These are phyloP conservation scores for Pandemis heparana DNA, from an alignment of 2,888 invertebrate species.

Conservation along the genomic window DNA sequence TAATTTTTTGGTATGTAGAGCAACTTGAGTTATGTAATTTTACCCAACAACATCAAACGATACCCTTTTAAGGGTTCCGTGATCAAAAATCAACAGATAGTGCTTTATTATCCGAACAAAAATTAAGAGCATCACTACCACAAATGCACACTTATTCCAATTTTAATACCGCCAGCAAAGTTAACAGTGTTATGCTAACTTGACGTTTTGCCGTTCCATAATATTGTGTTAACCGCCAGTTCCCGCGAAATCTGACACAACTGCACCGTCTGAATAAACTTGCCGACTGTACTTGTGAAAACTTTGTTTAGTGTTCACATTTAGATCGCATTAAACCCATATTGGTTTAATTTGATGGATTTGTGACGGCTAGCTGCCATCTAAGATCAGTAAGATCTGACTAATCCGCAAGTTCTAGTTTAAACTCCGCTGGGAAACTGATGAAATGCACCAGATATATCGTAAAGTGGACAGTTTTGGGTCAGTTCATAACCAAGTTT, in stretches of 20 bases:
- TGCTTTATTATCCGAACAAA: not conserved
- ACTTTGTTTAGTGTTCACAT: slow-evolving; percentile 58
- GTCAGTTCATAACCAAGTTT: too few relatives aligned
- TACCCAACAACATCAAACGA: too few relatives aligned
- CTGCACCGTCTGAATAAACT: slow-evolving; percentile 73
- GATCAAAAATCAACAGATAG: too few relatives aligned
- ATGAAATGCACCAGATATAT: too few relatives aligned
- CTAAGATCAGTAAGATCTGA: not conserved
- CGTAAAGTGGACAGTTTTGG: too few relatives aligned
- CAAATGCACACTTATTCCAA: slow-evolving; percentile 48
- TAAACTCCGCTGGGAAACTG: too few relatives aligned
- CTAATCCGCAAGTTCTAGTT: too few relatives aligned
- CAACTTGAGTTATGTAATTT: not conserved
- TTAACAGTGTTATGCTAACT: slow-evolving; percentile 74
- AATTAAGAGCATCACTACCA: not conserved
- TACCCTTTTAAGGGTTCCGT: too few relatives aligned
- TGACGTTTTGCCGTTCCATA: slow-evolving; percentile 72
- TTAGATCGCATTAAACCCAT: slow-evolving; percentile 47
- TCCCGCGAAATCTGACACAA: slow-evolving; percentile 73
- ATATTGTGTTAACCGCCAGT: slow-evolving; percentile 76
- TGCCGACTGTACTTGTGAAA: slow-evolving; percentile 59
- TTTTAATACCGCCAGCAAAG: slow-evolving; percentile 61
- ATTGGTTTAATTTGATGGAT: slow-evolving; percentile 24
- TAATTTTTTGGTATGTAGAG: not conserved
- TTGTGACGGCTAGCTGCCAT: not conserved